These are phyloP conservation scores for Cherax quadricarinatus DNA, from an alignment of 1,140 invertebrate genomes.

Conservation along the genomic window DNA sequence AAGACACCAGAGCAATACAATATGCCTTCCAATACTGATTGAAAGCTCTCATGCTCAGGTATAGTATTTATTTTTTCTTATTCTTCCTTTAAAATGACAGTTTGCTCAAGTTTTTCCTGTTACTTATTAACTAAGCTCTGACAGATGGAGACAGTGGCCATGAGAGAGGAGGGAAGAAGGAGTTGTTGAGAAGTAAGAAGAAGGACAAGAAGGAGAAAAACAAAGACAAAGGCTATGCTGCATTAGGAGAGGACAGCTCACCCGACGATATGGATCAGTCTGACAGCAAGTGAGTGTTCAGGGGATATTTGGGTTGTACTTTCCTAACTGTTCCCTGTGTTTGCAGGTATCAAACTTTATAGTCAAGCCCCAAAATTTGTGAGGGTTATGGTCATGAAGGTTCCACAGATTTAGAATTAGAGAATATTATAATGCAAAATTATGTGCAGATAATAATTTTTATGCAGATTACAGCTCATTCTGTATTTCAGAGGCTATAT, in stretches of 20 bases:
- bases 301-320: neutral
- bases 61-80: too few relatives aligned
- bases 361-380: too few relatives aligned
- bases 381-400: too few relatives aligned
- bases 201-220: conserved; percentile 64
- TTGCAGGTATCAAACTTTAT: neutral
- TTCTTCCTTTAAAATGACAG: neutral
- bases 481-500: too few relatives aligned
- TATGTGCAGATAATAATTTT: too few relatives aligned
- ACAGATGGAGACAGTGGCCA: conserved; percentile 54
- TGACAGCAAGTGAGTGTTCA: conserved; percentile 27
- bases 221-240: conserved; percentile 64
- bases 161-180: conserved; percentile 50
- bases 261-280: conserved; percentile 55
- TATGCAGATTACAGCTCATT: too few relatives aligned
- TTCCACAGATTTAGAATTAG: too few relatives aligned
- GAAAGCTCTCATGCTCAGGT: too few relatives aligned
- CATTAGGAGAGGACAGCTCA: conserved; percentile 64
- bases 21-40: too few relatives aligned
- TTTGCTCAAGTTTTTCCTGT: neutral
- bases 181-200: conserved; percentile 55
- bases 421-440: too few relatives aligned
- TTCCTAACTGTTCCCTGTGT: neutral
- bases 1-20: neutral
- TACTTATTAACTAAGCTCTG: neutral